Evolutionary conservation across 2,888 invertebrate genomes (phyloP), one percentile per base, ranked within the genome.

Genomic region (Malthinus flaveolus): DNA sequence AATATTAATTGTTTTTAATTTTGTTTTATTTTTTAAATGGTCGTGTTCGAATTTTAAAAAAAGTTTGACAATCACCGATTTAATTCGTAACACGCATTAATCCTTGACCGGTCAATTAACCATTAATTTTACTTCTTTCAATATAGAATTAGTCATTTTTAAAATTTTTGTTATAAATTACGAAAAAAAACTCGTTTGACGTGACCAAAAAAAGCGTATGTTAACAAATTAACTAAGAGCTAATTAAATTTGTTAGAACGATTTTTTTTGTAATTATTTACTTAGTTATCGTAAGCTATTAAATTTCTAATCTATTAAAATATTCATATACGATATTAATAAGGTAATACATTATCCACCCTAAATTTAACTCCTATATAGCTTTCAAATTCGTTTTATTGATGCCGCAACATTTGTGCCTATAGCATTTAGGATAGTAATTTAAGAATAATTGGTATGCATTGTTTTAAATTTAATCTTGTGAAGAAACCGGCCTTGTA

Each of bases 391-490:
- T 49, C 45, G 53, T 59, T 49, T 59, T 59, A 58, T 58, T 52
- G 48, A 31, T 37, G 37, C 12, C 49, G 49, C 45, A 37, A 39
- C 37, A 39, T 57, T 63, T 62, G 58, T 60, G 59, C 62, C 65
- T 65, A 58, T 62, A 62, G 63, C 63, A 64, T 65, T 65, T 61
- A 61, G 62, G 65, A 63, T 66, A 68, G 63, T 69, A 69, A 69
- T 73, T 73, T 72, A 72, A 63, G 70, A 69, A 69, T 70, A 73
- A 72, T 73, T 71, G 72, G 71, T 73, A 73, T 70, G 75, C 73
- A 75, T 77, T 77, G 75, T 77, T 76, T 76, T 74, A 74, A 77
- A 77, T 76, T 76, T 76, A 77, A 77, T 77, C 76, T 76, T 74
- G 71, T 73, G 75, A 74, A 73, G 75, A 75, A 71, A 73, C 74